These are phyloP conservation scores for Actinernus sp. DNA, from an alignment of 92 coral and sea anemone genomes.

Conservation along the genomic window DNA sequence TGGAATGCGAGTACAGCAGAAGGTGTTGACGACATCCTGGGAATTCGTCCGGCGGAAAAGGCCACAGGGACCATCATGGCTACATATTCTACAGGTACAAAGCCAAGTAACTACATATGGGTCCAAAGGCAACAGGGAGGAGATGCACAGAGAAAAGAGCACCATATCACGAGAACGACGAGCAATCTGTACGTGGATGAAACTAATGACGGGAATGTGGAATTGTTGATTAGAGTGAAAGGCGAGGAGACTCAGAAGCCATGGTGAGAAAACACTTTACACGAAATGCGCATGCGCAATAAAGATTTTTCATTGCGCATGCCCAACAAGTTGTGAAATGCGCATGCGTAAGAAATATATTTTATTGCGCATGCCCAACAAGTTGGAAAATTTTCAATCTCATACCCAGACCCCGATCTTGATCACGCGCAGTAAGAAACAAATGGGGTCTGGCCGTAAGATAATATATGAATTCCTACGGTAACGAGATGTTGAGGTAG, in stretches of 20 bases:
- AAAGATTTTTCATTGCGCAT: too few species aligned
- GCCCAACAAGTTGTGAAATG: too few species aligned
- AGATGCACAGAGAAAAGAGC: neutral
- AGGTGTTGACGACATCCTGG: conserved; percentile 14
- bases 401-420: too few species aligned
- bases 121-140: neutral
- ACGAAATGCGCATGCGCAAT: neutral
- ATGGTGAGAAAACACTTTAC: neutral
- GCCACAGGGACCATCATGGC: conserved; percentile 40
- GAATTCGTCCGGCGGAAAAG: conserved; percentile 16
- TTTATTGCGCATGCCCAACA: too few species aligned
- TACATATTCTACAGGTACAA: conserved; percentile 19
- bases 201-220: conserved; percentile 17
- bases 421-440: too few species aligned
- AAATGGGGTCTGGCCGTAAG: too few species aligned
- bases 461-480: too few species aligned
- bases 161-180: conserved; percentile 19
- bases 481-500: too few species aligned
- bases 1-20: conserved; percentile 15
- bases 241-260: conserved; percentile 23
- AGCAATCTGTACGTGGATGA: conserved; percentile 30
- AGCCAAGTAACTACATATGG: conserved; percentile 25
- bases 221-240: conserved; percentile 21
- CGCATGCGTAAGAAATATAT: too few species aligned
- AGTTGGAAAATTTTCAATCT: too few species aligned